Evolutionary conservation across 37 sponge, comb jelly and placozoan genomes (phyloP).

Genomic region (Oopsacas minuta): DNA sequence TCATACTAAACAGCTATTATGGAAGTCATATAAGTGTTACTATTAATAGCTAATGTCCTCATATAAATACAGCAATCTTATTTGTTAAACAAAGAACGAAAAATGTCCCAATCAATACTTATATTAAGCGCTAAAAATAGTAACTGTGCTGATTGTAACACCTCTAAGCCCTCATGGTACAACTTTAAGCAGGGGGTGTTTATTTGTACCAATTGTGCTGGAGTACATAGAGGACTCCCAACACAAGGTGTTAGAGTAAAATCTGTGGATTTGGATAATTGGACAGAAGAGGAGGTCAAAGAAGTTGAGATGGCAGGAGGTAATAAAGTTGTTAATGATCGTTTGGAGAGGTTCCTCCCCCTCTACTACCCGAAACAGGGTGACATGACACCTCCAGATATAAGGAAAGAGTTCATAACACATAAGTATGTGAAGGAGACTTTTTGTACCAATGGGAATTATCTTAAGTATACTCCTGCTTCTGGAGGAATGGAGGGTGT

Average conservation of each 20-base stretch:
- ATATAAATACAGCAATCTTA: not conserved
- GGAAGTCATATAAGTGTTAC: no score
- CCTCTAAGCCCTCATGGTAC: not conserved
- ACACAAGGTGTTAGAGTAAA: not conserved
- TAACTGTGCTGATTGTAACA: not conserved
- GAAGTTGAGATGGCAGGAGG: not conserved
- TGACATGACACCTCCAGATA: not conserved
- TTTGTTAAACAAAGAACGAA: not conserved
- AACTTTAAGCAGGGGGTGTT: not conserved
- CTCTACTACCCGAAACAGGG: not conserved
- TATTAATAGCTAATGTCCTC: no score
- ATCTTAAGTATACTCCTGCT: not conserved
- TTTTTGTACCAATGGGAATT: not conserved
- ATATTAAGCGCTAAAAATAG: not conserved
- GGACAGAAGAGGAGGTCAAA: not conserved
- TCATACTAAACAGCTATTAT: no score
- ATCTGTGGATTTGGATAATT: conserved; percentile 1
- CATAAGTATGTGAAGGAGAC: not conserved
- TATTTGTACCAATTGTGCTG: not conserved
- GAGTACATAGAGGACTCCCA: not conserved
- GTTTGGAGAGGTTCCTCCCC: not conserved
- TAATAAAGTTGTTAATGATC: not conserved
- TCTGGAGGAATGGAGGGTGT: not conserved
- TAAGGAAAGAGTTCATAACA: not conserved
- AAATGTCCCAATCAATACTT: not conserved